Conservation (phyloP, 2,113 vertebrate genomes). For the Anguilla japonica region DNA sequence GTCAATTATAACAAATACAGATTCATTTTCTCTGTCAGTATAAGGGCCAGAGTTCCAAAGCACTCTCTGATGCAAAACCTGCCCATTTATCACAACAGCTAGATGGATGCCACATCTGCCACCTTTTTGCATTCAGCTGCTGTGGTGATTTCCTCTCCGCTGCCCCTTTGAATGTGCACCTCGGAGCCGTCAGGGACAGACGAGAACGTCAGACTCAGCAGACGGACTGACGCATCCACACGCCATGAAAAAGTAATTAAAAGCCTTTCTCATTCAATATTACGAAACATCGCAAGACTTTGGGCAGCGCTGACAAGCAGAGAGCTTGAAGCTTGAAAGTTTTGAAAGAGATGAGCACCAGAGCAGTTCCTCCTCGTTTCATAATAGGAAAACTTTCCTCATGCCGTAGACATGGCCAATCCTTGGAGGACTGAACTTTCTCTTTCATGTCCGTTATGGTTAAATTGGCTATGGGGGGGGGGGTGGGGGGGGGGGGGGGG, state of each 20-base stretch:
- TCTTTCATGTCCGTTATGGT: slow-evolving; percentile 5
- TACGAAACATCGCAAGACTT: background rate
- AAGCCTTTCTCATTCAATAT: background rate
- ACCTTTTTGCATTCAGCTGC: background rate
- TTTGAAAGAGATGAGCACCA: background rate
- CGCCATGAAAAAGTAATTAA: background rate
- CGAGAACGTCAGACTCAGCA: background rate
- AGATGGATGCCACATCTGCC: background rate
- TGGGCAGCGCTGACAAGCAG: background rate
- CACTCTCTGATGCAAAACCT: background rate
- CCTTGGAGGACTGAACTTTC: slow-evolving; percentile 4
- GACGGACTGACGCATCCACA: background rate
- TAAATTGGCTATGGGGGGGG: background rate
- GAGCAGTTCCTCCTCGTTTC: background rate
- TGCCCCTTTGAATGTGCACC: background rate
- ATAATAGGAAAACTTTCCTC: slow-evolving; percentile 5
- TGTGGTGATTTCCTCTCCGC: background rate
- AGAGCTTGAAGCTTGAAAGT: background rate
- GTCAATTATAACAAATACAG: background rate
- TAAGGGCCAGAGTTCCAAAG: too few species aligned
- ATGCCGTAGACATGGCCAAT: background rate
- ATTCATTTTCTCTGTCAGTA: background rate
- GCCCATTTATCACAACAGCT: background rate
- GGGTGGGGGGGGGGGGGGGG: background rate
- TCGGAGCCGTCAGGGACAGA: background rate